A percentile compares a stretch with the other conserved stretches of the same genome.
These are phyloP conservation scores for Cantharis flavilabris DNA, from an alignment of 2,888 invertebrate species.

Conservation along the genomic window DNA sequence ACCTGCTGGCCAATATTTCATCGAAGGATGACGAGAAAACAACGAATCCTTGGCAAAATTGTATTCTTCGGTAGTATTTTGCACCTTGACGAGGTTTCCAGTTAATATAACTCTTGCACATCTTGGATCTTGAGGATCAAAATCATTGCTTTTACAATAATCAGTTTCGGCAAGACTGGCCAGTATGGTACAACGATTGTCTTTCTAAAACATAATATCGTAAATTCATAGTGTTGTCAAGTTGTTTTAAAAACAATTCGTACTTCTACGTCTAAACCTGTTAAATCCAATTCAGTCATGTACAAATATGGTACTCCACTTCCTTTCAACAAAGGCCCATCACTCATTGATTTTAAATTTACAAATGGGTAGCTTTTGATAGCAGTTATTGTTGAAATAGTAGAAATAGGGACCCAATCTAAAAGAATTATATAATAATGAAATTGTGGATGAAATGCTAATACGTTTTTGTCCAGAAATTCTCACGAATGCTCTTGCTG, in stretches of 20 bases:
- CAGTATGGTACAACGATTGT: constrained; percentile 68
- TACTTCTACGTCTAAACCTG: constrained; percentile 70
- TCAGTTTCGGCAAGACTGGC: constrained; percentile 70
- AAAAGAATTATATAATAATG: constrained; percentile 34
- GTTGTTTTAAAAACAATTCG: constrained; percentile 30
- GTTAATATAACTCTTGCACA: constrained; percentile 74
- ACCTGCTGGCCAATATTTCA: constrained; percentile 71
- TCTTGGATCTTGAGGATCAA: constrained; percentile 77
- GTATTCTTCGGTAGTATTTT: constrained; percentile 56
- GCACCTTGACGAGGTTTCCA: constrained; percentile 63
- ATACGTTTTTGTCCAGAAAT: not conserved
- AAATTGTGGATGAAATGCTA: not conserved
- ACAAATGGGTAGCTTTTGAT: constrained; percentile 70
- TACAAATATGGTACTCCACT: constrained; percentile 77
- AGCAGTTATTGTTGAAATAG: constrained; percentile 65
- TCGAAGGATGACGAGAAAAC: constrained; percentile 72
- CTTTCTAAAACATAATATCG: constrained; percentile 58
- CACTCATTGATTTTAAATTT: constrained; percentile 71
- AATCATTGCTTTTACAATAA: constrained; percentile 65
- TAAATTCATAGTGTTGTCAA: not conserved
- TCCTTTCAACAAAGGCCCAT: constrained; percentile 69
- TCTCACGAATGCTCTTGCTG: not conserved
- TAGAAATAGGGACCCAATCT: constrained; percentile 77
- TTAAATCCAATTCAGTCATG: constrained; percentile 72
- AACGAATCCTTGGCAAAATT: constrained; percentile 65